Evolutionary conservation across 2,797 vertebrate genomes (phyloP).

Genomic region (Eleutherodactylus coqui): DNA sequence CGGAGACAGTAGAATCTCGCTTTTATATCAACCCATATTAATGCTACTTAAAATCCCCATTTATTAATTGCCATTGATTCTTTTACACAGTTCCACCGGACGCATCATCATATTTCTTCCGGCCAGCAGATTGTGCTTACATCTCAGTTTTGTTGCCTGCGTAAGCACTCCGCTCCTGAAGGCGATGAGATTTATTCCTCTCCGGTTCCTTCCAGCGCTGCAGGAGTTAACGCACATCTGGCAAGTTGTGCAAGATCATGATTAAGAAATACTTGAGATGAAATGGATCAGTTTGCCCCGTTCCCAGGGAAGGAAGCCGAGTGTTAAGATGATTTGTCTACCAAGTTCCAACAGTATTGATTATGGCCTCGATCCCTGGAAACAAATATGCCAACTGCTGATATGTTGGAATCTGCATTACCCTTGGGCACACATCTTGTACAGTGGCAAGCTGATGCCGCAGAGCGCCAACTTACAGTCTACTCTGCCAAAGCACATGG

Average conservation of each 20-base stretch:
- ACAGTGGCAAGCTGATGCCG: constrained; percentile 7
- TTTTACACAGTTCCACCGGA: neutral
- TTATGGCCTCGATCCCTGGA: constrained; percentile 33
- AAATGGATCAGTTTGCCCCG: constrained; percentile 20
- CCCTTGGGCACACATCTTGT: constrained; percentile 9
- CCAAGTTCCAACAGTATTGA: constrained; percentile 39
- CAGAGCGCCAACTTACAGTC: neutral
- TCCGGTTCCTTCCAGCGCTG: neutral
- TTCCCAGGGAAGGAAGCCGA: constrained; percentile 35
- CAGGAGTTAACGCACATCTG: constrained; percentile 10
- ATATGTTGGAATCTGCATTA: constrained; percentile 14
- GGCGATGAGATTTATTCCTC: neutral
- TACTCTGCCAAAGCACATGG: neutral
- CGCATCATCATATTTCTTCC: neutral
- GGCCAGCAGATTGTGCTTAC: constrained; percentile 1
- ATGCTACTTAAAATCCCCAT: neutral
- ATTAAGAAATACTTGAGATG: constrained; percentile 29
- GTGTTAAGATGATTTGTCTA: constrained; percentile 42
- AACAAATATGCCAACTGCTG: constrained; percentile 22
- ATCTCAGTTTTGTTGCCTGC: neutral
- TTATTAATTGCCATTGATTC: too few relatives aligned
- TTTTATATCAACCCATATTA: neutral
- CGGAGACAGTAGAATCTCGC: neutral
- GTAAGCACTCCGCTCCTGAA: neutral
- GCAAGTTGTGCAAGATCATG: neutral